Base-by-base conservation (phyloP, 2,113 vertebrate species). In the Platysteira castanea region DNA sequence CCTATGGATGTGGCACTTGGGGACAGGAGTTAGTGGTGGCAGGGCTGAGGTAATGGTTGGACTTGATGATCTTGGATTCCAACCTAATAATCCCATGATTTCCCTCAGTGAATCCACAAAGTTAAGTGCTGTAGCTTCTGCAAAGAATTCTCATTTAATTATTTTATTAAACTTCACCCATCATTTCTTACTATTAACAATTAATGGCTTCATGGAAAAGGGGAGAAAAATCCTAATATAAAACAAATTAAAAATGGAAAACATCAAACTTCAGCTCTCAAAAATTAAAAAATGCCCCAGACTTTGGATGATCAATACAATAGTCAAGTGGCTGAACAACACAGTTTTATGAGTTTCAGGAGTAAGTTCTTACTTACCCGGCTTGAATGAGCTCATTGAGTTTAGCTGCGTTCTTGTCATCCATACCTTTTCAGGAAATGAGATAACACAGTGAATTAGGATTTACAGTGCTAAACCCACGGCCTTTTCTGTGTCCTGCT, bases 321-420 rank as follows among this genome's bases (percentile, higher is more conserved):
- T 61, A 78, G 27, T 6, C 41, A 77, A 50, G 39, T 3, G 63
- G 64, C 53, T 63, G 19, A 91, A 73, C n/a, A 71, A 64, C 1
- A 3, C 28, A 28, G 24, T 65, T 84, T 44, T 20, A 63, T 37
- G 65, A 75, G 13, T 56, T 91, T 87, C 13, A 64, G 54, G 37
- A 91, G 2, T 6, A 46, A 71, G 33, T 13, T 85, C 54, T 16
- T 47, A 98, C 99, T 99, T 98, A 99, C 99, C 99, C 99, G 3
- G 98, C 98, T 90, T 99, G 99, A 95, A 99, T 99, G 87, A 99
- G 99, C 87, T 99, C 99, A 17, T 99, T 99, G 92, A 99, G 98
- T 97, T 99, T 99, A 28, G 98, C 96, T 63, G 99, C 99, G 1
- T 99, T 99, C 98, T 99, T 99, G 96, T 99, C 99, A 80, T 99